Conservation (phyloP, 2,888 invertebrate species). For the Amblyteles armatorius region DNA sequence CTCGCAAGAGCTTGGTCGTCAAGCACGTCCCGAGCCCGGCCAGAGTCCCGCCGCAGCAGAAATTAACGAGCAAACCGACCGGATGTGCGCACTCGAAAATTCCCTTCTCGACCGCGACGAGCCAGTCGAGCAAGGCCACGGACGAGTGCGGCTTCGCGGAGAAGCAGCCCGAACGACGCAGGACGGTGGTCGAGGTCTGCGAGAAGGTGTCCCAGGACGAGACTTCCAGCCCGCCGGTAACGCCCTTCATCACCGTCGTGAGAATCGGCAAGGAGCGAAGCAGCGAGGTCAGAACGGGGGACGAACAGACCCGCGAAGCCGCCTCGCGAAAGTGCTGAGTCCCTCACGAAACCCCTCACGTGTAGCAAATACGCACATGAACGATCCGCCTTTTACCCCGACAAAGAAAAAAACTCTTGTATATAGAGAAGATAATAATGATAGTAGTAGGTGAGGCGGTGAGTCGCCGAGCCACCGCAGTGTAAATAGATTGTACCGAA, state of each 20-base stretch:
- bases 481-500: slow-evolving; percentile 37
- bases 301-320: slow-evolving; percentile 57
- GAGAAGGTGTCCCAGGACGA: slow-evolving; percentile 80
- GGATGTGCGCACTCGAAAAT: slow-evolving; percentile 68
- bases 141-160: slow-evolving; percentile 32
- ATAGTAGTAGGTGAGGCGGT: slow-evolving; percentile 1
- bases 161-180: slow-evolving; percentile 73
- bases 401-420: slow-evolving; percentile 37
- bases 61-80: slow-evolving; percentile 67
- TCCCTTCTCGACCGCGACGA: slow-evolving; percentile 63
- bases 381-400: slow-evolving; percentile 1
- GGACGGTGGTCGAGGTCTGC: slow-evolving; percentile 81
- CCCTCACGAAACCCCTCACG: slow-evolving; percentile 6
- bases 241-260: slow-evolving; percentile 81
- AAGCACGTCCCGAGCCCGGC: slow-evolving; percentile 67
- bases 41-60: slow-evolving; percentile 22
- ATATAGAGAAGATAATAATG: slow-evolving; percentile 18
- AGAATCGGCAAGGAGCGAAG: slow-evolving; percentile 73
- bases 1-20: slow-evolving; percentile 75
- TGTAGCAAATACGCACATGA: background rate
- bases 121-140: slow-evolving; percentile 2
- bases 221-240: slow-evolving; percentile 72
- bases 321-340: slow-evolving; percentile 61
- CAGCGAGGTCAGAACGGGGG: slow-evolving; percentile 78
- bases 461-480: background rate